Conservation (phyloP, 2,888 invertebrate species). For the Asteroscopus sphinx region DNA sequence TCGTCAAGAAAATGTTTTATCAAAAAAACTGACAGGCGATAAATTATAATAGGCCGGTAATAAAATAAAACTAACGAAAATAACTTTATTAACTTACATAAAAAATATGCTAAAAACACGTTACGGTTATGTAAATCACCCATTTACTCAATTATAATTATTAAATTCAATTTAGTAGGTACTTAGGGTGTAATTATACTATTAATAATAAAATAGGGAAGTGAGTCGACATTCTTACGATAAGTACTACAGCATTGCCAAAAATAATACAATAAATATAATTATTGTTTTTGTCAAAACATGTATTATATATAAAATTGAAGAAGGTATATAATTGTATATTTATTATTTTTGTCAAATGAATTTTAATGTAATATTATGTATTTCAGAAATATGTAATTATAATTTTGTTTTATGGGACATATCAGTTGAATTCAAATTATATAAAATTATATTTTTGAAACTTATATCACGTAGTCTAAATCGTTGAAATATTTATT, state of each 20-base stretch:
- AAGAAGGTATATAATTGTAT: not conserved
- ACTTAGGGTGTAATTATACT: conserved; percentile 38
- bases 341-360: conserved; percentile 5
- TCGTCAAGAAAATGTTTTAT: conserved; percentile 11
- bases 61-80: conserved; percentile 3
- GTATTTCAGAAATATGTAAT: conserved; percentile 16
- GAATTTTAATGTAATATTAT: conserved; percentile 2
- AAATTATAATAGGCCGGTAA: conserved; percentile 12
- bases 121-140: conserved; percentile 37
- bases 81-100: not conserved
- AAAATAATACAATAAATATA: too few species aligned
- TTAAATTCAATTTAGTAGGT: conserved; percentile 31
- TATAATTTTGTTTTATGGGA: conserved; percentile 12
- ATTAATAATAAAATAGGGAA: conserved; percentile 24
- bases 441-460: conserved; percentile 35
- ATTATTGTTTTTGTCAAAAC: too few species aligned
- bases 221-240: conserved; percentile 30
- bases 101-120: not conserved
- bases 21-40: conserved; percentile 23
- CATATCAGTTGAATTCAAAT: conserved; percentile 22
- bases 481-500: conserved; percentile 53
- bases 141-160: conserved; percentile 23
- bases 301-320: too few species aligned
- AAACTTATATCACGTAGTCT: conserved; percentile 34
- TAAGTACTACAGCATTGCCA: too few species aligned